These are phyloP conservation scores for Dipus sagitta DNA, from an alignment of 2,797 vertebrate species.

Conservation along the genomic window DNA sequence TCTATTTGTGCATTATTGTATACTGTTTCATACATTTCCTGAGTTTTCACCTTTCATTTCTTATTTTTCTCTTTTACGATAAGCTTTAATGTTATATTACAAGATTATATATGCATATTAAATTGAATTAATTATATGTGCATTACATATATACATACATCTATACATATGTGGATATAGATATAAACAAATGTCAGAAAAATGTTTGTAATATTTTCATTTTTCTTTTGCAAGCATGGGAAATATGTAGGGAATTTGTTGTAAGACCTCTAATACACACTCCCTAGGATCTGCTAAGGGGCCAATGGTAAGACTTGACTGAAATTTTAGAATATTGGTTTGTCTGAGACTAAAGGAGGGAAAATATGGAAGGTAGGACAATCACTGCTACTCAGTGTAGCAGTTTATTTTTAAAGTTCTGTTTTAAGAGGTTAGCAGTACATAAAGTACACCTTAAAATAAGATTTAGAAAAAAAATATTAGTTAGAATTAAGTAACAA, in stretches of 20 bases:
- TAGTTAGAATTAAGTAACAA: not conserved
- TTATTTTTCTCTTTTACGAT: not conserved
- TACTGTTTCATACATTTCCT: not conserved
- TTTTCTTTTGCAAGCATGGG: not conserved
- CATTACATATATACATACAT: too few relatives aligned
- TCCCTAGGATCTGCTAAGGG: not conserved
- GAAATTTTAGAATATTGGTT: not conserved
- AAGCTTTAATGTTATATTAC: not conserved
- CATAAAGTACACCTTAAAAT: not conserved
- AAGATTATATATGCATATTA: not conserved
- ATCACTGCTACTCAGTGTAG: not conserved
- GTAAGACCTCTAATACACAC: too few relatives aligned
- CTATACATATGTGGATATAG: too few relatives aligned
- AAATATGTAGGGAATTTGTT: too few relatives aligned
- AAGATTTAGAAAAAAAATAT: not conserved
- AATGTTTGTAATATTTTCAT: not conserved
- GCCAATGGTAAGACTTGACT: not conserved
- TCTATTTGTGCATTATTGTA: not conserved
- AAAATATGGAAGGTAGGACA: not conserved
- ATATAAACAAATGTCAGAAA: not conserved
- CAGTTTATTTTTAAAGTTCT: not conserved
- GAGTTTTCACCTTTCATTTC: not conserved
- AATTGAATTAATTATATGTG: conserved; percentile 8
- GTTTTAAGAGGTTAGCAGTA: not conserved
- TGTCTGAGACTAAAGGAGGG: not conserved